A percentile compares a stretch with the other conserved stretches of the same genome.
These are phyloP conservation scores for Micromesistius poutassou DNA, from an alignment of 2,797 vertebrate species.

Conservation along the genomic window DNA sequence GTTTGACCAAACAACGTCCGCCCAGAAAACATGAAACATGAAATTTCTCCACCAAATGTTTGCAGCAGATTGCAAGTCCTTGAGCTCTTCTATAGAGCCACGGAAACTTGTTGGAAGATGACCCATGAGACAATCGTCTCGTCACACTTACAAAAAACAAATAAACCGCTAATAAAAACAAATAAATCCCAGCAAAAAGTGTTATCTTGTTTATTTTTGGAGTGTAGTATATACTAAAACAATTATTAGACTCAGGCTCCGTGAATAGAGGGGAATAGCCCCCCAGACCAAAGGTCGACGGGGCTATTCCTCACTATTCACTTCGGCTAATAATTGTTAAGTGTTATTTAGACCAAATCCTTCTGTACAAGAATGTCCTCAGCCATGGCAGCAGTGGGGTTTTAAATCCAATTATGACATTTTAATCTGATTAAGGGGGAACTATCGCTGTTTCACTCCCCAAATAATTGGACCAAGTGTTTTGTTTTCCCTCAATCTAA, in stretches of 20 bases:
- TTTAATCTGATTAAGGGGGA: neutral
- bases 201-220: too few relatives aligned
- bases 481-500: neutral
- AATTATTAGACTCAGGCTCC: too few relatives aligned
- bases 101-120: neutral
- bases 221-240: too few relatives aligned
- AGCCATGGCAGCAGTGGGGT: neutral
- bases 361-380: neutral
- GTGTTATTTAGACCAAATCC: neutral
- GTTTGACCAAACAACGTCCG: neutral
- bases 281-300: too few relatives aligned
- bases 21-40: neutral
- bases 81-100: neutral
- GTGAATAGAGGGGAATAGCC: too few relatives aligned
- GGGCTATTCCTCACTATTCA: too few relatives aligned
- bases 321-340: too few relatives aligned
- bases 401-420: neutral
- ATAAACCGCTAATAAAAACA: too few relatives aligned
- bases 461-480: neutral
- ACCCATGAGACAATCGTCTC: too few relatives aligned
- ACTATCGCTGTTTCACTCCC: neutral
- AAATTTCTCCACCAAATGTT: neutral
- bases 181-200: too few relatives aligned
- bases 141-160: too few relatives aligned
- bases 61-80: conserved; percentile 1